Percentiles rank a stretch among this genome's conserved stretches.
These are phyloP conservation scores for Lampris incognitus DNA, from an alignment of 2,113 vertebrate genomes.

Conservation along the genomic window DNA sequence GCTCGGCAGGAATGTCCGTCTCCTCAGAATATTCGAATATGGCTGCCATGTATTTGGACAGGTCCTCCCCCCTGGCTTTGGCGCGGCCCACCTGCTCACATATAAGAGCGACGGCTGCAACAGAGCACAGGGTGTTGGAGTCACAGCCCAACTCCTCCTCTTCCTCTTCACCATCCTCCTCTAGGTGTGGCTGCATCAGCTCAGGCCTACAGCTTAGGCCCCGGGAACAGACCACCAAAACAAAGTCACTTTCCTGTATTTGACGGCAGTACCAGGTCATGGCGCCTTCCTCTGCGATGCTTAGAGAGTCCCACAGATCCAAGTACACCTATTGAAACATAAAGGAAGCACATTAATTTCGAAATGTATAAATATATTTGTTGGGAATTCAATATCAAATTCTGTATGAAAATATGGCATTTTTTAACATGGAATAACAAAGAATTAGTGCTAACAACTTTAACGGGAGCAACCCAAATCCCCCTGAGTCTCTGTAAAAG, in stretches of 20 bases:
- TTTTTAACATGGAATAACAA: no score
- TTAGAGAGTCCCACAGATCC: slow-evolving; percentile 83
- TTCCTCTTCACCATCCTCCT: neutral
- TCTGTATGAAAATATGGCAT: no score
- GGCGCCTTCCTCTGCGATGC: slow-evolving; percentile 73
- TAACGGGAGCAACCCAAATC: no score
- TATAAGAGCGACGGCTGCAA: slow-evolving; percentile 67
- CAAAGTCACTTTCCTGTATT: slow-evolving; percentile 78
- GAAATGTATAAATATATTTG: neutral
- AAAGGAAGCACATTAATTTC: neutral
- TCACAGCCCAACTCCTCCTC: neutral
- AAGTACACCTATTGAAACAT: slow-evolving; percentile 72
- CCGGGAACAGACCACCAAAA: slow-evolving; percentile 80
- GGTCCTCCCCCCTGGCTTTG: slow-evolving; percentile 65
- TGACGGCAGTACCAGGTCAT: slow-evolving; percentile 77
- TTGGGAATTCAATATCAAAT: no score
- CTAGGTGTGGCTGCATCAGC: slow-evolving; percentile 6
- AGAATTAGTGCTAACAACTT: no score
- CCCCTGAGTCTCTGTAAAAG: no score
- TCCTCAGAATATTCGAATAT: slow-evolving; percentile 80
- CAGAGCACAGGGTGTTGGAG: slow-evolving; percentile 18
- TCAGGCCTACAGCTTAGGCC: slow-evolving; percentile 48
- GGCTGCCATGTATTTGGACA: slow-evolving; percentile 82
- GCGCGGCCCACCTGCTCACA: slow-evolving; percentile 76
- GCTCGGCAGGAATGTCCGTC: slow-evolving; percentile 73